These are phyloP conservation scores for Spodoptera exigua DNA, from an alignment of 2,888 invertebrate species.

Conservation along the genomic window DNA sequence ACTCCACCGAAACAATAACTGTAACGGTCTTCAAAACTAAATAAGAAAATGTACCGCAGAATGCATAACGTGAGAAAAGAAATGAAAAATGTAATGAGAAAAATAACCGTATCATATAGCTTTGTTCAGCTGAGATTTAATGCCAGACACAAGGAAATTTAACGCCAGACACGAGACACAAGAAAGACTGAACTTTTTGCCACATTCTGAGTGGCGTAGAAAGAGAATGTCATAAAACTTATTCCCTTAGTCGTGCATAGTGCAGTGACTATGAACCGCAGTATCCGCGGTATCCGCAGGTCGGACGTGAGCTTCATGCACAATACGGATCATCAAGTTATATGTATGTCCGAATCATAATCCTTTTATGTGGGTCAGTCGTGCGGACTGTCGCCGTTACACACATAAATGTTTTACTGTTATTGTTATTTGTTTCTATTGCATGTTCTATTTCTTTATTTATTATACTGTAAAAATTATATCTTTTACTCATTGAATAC, in stretches of 20 bases:
- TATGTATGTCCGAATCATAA: slow-evolving; percentile 50
- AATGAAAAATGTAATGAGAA: slow-evolving; percentile 6
- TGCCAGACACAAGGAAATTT: slow-evolving; percentile 12
- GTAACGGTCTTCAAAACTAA: too few relatives aligned
- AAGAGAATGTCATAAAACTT: slow-evolving; percentile 41
- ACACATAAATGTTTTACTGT: slow-evolving; percentile 43
- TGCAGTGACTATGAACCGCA: slow-evolving; percentile 41
- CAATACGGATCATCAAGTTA: slow-evolving; percentile 39
- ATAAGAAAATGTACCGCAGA: too few relatives aligned
- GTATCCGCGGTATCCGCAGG: slow-evolving; percentile 32
- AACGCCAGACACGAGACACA: slow-evolving; percentile 1
- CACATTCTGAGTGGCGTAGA: slow-evolving; percentile 13
- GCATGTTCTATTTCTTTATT: slow-evolving; percentile 24
- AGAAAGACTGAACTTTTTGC: slow-evolving; percentile 22
- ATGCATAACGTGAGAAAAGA: slow-evolving; percentile 1
- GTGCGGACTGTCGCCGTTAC: slow-evolving; percentile 24
- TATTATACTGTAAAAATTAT: slow-evolving; percentile 15
- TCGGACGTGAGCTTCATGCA: slow-evolving; percentile 51
- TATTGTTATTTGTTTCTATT: slow-evolving; percentile 42
- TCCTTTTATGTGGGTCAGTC: slow-evolving; percentile 52
- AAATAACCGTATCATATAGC: slow-evolving; percentile 4
- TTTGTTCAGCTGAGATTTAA: slow-evolving; percentile 12
- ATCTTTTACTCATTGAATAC: neutral
- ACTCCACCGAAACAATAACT: too few relatives aligned
- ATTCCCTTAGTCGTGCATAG: slow-evolving; percentile 45